phyloP scores from a whole-genome alignment of 2,888 invertebrate species.

The Idaea straminata region DNA sequence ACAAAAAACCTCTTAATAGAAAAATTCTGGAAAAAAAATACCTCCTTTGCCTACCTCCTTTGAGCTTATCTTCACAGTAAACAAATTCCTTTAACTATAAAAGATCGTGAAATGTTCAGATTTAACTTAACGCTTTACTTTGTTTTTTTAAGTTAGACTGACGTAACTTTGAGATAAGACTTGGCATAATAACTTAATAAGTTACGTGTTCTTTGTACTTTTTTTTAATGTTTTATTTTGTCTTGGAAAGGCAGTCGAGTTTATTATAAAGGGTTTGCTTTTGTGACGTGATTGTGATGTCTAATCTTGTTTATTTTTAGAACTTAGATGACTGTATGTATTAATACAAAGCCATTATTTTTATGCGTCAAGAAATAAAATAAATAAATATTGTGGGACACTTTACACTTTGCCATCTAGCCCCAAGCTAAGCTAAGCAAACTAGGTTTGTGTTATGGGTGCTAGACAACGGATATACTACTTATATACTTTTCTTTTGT shows the following conservation, averaged over 20 bases:
- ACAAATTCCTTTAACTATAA: slow-evolving; percentile 43
- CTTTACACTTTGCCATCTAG: no score
- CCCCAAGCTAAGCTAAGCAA: no score
- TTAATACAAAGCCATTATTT: no score
- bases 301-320: no score
- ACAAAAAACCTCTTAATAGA: slow-evolving; percentile 24
- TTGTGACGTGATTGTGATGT: background rate
- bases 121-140: background rate
- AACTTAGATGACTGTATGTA: background rate
- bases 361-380: no score
- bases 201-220: background rate
- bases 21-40: slow-evolving; percentile 21
- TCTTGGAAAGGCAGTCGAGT: background rate
- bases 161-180: slow-evolving; percentile 1
- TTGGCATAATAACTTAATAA: background rate
- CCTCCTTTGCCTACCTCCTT: slow-evolving; percentile 14
- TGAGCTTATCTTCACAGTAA: slow-evolving; percentile 44
- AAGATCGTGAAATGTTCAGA: slow-evolving; percentile 8
- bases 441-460: no score
- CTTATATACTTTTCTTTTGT: no score
- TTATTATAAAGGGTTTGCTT: background rate
- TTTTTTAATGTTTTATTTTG: background rate
- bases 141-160: background rate
- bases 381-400: no score
- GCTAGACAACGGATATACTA: no score